Percentiles rank a stretch among this genome's conserved stretches.
Conservation (phyloP, 2,888 invertebrate genomes). For the Horisme vitalbata region DNA sequence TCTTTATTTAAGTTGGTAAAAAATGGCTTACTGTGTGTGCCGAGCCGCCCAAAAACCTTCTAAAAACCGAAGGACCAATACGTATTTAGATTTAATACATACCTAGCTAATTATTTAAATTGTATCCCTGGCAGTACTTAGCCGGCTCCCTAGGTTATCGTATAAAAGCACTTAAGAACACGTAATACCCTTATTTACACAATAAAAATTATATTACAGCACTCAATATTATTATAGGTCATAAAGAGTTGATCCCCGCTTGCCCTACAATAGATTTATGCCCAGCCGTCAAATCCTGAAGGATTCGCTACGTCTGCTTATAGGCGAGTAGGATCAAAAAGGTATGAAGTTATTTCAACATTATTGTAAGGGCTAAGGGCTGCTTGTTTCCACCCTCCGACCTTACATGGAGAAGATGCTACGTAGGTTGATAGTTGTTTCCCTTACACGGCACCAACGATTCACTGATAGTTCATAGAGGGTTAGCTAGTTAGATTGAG, state of each 20-base stretch:
- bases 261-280: conserved; percentile 18
- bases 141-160: conserved; percentile 5
- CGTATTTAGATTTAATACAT: no score
- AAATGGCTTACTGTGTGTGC: background rate
- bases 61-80: no score
- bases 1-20: no score
- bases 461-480: no score
- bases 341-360: background rate
- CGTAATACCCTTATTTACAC: conserved; percentile 3
- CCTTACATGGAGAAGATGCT: no score
- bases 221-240: conserved; percentile 24
- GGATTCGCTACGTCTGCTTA: conserved; percentile 5
- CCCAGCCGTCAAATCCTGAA: conserved; percentile 8
- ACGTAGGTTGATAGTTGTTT: no score
- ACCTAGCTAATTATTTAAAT: background rate
- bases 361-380: no score
- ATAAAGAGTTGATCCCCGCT: conserved; percentile 18
- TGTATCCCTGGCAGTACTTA: background rate
- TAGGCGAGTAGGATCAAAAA: conserved; percentile 2
- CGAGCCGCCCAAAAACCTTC: no score
- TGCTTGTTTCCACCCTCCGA: no score
- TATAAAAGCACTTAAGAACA: conserved; percentile 19
- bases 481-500: no score
- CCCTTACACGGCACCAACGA: no score
- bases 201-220: conserved; percentile 22